Percentiles rank a stretch among this genome's conserved stretches.
These are phyloP conservation scores for Poeciliopsis turneri DNA, from an alignment of 2,797 vertebrate species.

Conservation along the genomic window DNA sequence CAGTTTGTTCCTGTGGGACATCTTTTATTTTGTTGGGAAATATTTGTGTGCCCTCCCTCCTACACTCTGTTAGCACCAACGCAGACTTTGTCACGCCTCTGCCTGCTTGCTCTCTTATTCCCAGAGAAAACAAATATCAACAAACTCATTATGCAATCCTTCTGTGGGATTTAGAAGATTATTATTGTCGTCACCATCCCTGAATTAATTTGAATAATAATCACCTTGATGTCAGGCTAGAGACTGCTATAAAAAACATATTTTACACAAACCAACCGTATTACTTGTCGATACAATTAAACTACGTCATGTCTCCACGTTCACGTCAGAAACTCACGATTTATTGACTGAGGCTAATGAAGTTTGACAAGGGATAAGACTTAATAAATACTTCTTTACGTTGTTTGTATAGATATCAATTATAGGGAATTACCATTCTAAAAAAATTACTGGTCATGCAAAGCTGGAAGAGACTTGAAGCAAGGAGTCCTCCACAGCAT, in stretches of 20 bases:
- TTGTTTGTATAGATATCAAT: not conserved
- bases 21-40: constrained; percentile 9
- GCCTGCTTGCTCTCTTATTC: constrained; percentile 40
- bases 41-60: constrained; percentile 50
- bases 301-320: constrained; percentile 12
- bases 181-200: constrained; percentile 16
- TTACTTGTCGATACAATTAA: not conserved
- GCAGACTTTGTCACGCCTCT: constrained; percentile 45
- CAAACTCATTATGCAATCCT: constrained; percentile 51
- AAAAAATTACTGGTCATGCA: not conserved
- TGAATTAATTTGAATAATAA: constrained; percentile 24
- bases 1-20: constrained; percentile 1
- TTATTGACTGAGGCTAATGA: constrained; percentile 4
- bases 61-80: constrained; percentile 45
- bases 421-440: not conserved
- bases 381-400: not conserved
- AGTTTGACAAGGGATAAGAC: not conserved
- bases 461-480: not conserved
- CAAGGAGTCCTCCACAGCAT: no score
- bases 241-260: not conserved
- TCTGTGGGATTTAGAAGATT: constrained; percentile 40
- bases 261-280: not conserved
- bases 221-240: not conserved
- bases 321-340: not conserved
- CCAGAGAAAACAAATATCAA: constrained; percentile 53